A percentile compares a stretch with the other conserved stretches of the same genome.
Conservation (phyloP, 2,113 vertebrate genomes). For the Podarcis muralis region DNA sequence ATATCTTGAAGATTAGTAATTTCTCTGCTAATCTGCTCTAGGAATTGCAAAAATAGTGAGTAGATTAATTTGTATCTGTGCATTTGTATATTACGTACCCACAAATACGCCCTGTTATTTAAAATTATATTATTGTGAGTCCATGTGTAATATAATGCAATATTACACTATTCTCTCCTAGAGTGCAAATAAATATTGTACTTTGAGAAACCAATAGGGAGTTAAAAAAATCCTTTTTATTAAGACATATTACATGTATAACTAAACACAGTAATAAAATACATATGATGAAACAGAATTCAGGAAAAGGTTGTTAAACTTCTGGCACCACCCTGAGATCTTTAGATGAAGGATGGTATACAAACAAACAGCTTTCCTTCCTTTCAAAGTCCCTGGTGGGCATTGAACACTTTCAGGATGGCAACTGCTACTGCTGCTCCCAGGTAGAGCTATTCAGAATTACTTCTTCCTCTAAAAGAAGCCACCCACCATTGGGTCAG, state of each 20-base stretch:
- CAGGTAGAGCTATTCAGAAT: too few species aligned
- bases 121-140: background rate
- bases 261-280: background rate
- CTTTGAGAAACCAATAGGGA: background rate
- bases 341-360: too few species aligned
- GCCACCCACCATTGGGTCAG: too few species aligned
- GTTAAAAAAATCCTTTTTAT: background rate
- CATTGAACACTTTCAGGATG: too few species aligned
- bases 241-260: background rate
- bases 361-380: background rate
- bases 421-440: too few species aligned
- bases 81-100: background rate
- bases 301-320: background rate
- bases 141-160: background rate
- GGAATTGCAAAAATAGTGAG: background rate
- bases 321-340: background rate
- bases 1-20: background rate
- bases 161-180: background rate
- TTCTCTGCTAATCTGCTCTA: background rate
- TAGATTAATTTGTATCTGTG: background rate
- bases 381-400: background rate
- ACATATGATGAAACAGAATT: background rate
- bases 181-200: too few species aligned
- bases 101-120: background rate
- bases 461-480: too few species aligned